These are phyloP conservation scores for Chesias legatella DNA, from an alignment of 2,888 invertebrate species.

Conservation along the genomic window DNA sequence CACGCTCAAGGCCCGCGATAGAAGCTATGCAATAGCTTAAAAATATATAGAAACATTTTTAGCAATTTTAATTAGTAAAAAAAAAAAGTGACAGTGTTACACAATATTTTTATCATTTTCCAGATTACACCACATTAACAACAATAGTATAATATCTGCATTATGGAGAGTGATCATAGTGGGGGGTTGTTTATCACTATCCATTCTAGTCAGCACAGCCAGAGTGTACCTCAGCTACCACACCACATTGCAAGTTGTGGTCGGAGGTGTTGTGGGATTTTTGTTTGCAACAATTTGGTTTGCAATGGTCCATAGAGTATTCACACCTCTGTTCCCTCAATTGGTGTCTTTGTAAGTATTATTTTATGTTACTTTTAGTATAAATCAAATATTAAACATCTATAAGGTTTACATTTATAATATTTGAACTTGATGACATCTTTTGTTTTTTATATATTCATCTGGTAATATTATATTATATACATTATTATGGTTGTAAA, in stretches of 20 bases:
- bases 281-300: slow-evolving; percentile 91
- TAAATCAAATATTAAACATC: no score
- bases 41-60: no score
- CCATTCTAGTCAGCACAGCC: slow-evolving; percentile 83
- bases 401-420: no score
- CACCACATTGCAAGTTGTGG: slow-evolving; percentile 88
- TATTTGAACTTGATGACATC: no score
- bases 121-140: slow-evolving; percentile 91
- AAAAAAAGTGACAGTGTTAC: no score
- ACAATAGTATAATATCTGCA: slow-evolving; percentile 87
- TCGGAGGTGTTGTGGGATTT: slow-evolving; percentile 87
- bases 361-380: slow-evolving; percentile 2
- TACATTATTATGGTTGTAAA: no score
- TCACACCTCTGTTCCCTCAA: slow-evolving; percentile 92
- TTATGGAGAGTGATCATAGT: slow-evolving; percentile 86
- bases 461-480: no score
- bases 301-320: slow-evolving; percentile 86
- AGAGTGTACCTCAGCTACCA: slow-evolving; percentile 94
- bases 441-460: no score
- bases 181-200: slow-evolving; percentile 79
- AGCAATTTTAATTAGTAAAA: no score
- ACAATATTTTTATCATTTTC: slow-evolving; percentile 30
- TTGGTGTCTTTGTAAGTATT: slow-evolving; percentile 90
- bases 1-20: no score
- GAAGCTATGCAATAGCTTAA: no score